Evolutionary conservation across 2,888 invertebrate genomes (phyloP).

Genomic region (Ophion ellenae): DNA sequence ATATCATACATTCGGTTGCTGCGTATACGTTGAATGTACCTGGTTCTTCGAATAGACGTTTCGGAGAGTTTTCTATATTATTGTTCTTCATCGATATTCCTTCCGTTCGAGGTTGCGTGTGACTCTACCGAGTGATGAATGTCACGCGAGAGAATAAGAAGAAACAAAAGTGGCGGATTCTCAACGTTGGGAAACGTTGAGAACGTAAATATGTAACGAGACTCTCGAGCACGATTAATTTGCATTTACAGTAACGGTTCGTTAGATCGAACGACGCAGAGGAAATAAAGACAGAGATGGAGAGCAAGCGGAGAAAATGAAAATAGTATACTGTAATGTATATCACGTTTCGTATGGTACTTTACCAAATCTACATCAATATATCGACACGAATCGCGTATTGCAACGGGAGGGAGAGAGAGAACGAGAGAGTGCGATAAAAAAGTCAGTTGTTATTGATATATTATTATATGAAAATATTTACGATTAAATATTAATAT

Average conservation of each 20-base stretch:
- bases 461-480: constrained; percentile 80
- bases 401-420: constrained; percentile 72
- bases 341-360: constrained; percentile 87
- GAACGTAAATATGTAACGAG: constrained; percentile 42
- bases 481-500: constrained; percentile 82
- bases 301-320: constrained; percentile 63
- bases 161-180: constrained; percentile 30
- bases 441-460: constrained; percentile 80
- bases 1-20: not conserved
- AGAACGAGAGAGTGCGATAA: constrained; percentile 41
- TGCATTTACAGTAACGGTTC: constrained; percentile 68
- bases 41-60: not conserved
- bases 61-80: not conserved
- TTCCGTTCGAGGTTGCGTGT: not conserved
- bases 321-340: constrained; percentile 85
- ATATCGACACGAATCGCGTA: constrained; percentile 71
- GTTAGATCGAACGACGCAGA: constrained; percentile 61
- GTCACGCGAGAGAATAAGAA: not conserved
- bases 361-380: constrained; percentile 84
- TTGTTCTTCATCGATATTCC: not conserved
- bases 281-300: constrained; percentile 53
- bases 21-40: not conserved
- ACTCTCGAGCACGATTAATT: constrained; percentile 65
- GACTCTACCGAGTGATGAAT: not conserved
- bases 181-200: constrained; percentile 66